Base-by-base conservation (phyloP, 2,797 vertebrate genomes). In the Loriculus beryllinus region DNA sequence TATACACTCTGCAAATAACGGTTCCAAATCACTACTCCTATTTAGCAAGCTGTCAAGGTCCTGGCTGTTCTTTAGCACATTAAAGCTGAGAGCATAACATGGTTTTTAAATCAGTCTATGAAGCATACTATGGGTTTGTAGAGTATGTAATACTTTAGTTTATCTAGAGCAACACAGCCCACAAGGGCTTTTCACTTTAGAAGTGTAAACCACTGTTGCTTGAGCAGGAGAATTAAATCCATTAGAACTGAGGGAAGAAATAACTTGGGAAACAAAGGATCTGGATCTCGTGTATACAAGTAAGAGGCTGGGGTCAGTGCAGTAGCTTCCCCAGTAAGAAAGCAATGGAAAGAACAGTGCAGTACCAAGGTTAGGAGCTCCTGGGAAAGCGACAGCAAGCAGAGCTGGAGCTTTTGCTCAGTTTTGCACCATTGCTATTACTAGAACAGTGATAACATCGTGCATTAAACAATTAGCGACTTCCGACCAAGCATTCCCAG, bases 261-360 rank as follows among this genome's bases (percentile, higher is more conserved):
- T 8, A 52, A n/a, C 37, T 81, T 18, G 25, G 64, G 21, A 72
- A 76, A 17, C 7, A 59, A 84, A 54, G 42, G 29, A 20, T 62
- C 42, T 1, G 1, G 28, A 33, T 64, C 31, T 90, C 71, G 35
- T 0, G 0, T 4, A 31, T 1, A 0, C 37, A 33, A 39, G n/a
- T 71, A 37, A 47, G 54, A 65, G 64, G 12, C 35, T 91, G 67
- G 37, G 76, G 29, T 28, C 33, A 14, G 29, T 4, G 35, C 35
- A 45, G 70, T 6, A 35, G 49, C 49, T 84, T 60, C 40, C 47
- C 19, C 1, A 3, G 9, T 48, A 69, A 71, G 64, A 71, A 57
- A 49, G 60, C 33, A 42, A 16, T 6, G 35, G 65, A 42, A 56
- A 84, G 57, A 63, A 72, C 29, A 71, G 12, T 1, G 1, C 31